Conservation (phyloP, 2,888 invertebrate genomes). For the Theodoxus fluviatilis region DNA sequence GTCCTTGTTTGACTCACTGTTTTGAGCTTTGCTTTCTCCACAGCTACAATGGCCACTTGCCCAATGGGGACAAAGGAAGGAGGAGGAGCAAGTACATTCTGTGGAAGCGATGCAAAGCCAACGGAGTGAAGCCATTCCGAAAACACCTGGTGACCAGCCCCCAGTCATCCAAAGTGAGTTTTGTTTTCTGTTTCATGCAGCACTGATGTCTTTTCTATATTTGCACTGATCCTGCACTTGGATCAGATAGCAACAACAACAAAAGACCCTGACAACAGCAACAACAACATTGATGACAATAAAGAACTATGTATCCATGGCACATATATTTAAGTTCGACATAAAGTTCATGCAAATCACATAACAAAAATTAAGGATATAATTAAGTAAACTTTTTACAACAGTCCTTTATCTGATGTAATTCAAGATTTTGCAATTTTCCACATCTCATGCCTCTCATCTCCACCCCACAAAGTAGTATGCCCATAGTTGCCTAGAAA, state of each 20-base stretch:
- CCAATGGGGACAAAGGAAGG: conserved; percentile 91
- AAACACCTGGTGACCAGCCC: conserved; percentile 96
- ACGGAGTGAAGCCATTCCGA: conserved; percentile 92
- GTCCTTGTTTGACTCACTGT: background rate
- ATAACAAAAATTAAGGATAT: no score
- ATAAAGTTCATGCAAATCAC: no score
- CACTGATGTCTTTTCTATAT: background rate
- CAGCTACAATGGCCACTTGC: conserved; percentile 92
- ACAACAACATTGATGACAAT: background rate
- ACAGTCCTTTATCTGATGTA: no score
- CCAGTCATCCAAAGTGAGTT: conserved; percentile 78
- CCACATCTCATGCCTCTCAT: no score
- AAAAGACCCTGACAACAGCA: no score
- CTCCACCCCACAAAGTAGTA: no score
- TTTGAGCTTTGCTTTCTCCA: conserved; percentile 23
- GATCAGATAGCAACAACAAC: no score
- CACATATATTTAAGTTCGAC: no score
- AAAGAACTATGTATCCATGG: background rate
- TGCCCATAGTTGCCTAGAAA: no score
- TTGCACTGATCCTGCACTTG: no score
- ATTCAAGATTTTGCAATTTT: no score
- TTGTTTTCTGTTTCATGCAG: background rate
- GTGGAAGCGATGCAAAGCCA: conserved; percentile 82
- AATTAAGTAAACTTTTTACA: no score
- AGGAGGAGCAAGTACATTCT: conserved; percentile 93